Percentiles rank a stretch among this genome's conserved stretches.
phyloP scores from a whole-genome alignment of 1,140 invertebrate species.

The Heterodera schachtii region DNA sequence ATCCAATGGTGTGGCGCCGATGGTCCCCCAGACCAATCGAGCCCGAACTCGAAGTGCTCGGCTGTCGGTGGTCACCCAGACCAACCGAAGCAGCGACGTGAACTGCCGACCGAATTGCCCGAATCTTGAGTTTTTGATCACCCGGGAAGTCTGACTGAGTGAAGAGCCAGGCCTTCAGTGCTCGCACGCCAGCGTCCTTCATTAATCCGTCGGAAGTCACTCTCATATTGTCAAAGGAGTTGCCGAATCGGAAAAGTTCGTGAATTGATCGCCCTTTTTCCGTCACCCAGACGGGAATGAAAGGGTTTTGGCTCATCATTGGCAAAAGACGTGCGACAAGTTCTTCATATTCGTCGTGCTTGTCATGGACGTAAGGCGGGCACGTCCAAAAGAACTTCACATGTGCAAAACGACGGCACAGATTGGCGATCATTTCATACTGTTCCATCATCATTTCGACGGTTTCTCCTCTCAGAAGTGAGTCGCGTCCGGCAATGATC shows the following conservation, averaged over 20 bases:
- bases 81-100: neutral
- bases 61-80: neutral
- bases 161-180: constrained; percentile 14
- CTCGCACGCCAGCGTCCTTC: neutral
- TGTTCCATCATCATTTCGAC: neutral
- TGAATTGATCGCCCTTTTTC: constrained; percentile 1
- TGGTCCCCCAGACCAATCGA: neutral
- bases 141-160: neutral
- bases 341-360: constrained; percentile 14
- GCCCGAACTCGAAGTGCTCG: neutral
- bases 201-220: constrained; percentile 5
- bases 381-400: neutral
- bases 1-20: neutral
- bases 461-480: neutral
- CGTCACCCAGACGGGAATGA: neutral
- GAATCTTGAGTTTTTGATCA: neutral
- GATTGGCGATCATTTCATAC: neutral
- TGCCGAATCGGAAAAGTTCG: constrained; percentile 13
- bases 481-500: neutral
- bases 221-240: neutral
- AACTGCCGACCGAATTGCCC: neutral
- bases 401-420: neutral
- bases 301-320: neutral
- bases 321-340: neutral
- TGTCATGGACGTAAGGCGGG: constrained; percentile 3